Evolutionary conservation across 1,140 invertebrate genomes (phyloP).

Genomic region (Drosophila pallidifrons): DNA sequence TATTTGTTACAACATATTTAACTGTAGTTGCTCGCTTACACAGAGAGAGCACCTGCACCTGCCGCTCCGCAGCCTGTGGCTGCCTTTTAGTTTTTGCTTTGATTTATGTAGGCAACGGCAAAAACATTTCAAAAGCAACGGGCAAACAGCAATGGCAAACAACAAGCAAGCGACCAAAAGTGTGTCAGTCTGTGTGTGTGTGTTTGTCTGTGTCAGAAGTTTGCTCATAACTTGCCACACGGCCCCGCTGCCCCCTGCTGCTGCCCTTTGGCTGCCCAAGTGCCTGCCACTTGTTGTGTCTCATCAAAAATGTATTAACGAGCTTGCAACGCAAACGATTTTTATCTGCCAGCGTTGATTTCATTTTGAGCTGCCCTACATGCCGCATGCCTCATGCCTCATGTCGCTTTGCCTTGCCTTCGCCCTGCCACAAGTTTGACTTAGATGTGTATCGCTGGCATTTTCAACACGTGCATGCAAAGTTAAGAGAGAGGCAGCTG

Average conservation of each 20-base stretch:
- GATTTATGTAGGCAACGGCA: conserved; percentile 77
- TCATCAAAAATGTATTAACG: conserved; percentile 84
- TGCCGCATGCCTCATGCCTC: conserved; percentile 14
- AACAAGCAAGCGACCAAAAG: conserved; percentile 48
- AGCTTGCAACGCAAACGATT: conserved; percentile 82
- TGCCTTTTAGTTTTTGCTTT: conserved; percentile 73
- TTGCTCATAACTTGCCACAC: conserved; percentile 72
- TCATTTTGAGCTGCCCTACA: conserved; percentile 71
- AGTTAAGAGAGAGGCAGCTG: conserved; percentile 68
- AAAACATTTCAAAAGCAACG: conserved; percentile 75
- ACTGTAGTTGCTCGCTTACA: conserved; percentile 68
- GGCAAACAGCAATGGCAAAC: conserved; percentile 31
- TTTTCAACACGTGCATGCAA: conserved; percentile 81
- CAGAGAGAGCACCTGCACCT: conserved; percentile 14
- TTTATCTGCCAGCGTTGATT: conserved; percentile 81
- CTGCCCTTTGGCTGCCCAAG: conserved; percentile 51
- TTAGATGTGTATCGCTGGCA: conserved; percentile 75
- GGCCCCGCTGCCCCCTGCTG: background rate
- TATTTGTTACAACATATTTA: conserved; percentile 83
- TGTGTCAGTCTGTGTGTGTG: conserved; percentile 46
- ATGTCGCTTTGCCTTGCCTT: background rate
- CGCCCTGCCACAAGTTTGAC: conserved; percentile 46
- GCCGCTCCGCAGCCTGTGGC: conserved; percentile 51
- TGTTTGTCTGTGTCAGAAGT: conserved; percentile 42
- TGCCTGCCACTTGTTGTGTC: conserved; percentile 79